phyloP scores from a whole-genome alignment of 2,797 vertebrate species.

The Karalla daura region DNA sequence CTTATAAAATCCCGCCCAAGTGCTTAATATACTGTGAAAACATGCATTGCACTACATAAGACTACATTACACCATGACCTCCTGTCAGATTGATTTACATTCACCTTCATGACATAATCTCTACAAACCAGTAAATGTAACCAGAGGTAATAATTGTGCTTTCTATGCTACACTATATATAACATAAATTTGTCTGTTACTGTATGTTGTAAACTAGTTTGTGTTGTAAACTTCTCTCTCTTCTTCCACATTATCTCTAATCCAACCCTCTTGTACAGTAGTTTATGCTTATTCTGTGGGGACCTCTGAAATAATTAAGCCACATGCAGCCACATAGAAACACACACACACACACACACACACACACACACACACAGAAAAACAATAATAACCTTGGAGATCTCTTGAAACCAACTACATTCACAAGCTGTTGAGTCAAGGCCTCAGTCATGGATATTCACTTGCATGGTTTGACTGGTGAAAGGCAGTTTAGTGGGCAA shows the following conservation, averaged over 20 bases:
- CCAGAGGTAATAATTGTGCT: too few relatives aligned
- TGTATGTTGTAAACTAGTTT: too few relatives aligned
- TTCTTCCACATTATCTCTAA: not conserved
- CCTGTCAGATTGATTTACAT: not conserved
- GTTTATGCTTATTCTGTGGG: not conserved
- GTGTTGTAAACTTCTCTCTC: too few relatives aligned
- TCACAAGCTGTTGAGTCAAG: constrained; percentile 24
- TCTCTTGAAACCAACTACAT: constrained; percentile 8
- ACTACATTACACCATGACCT: not conserved
- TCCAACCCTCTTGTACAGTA: not conserved
- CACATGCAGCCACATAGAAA: not conserved
- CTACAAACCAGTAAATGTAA: too few relatives aligned
- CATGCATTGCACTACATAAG: too few relatives aligned
- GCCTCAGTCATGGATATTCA: not conserved
- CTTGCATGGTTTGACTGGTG: not conserved
- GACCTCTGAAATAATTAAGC: not conserved
- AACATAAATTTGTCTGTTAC: too few relatives aligned
- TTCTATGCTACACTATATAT: too few relatives aligned
- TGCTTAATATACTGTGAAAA: too few relatives aligned
- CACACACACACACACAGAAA: not conserved
- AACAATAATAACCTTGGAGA: constrained; percentile 2
- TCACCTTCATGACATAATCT: not conserved
- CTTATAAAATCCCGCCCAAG: too few relatives aligned
- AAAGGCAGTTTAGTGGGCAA: not conserved
- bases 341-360: too few relatives aligned